phyloP scores from a whole-genome alignment of 2,113 vertebrate genomes.

The Saguinus midas region DNA sequence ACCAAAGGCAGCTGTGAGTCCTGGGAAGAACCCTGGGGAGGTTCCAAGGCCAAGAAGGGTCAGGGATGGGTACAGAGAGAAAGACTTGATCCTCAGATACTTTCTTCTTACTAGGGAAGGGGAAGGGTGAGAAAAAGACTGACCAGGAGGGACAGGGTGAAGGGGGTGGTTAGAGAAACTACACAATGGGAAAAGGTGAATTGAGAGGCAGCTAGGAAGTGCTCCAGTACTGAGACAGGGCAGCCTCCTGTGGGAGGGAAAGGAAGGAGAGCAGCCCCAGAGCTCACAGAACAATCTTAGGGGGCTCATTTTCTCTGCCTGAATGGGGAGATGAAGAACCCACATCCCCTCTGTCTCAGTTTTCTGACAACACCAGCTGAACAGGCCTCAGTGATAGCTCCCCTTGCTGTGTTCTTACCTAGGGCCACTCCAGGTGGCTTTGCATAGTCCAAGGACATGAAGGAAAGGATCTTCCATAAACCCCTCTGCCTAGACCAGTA shows the following conservation, averaged over 20 bases:
- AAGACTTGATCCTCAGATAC: not conserved
- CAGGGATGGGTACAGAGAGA: not conserved
- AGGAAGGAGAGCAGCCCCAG: not conserved
- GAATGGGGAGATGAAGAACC: accelerated
- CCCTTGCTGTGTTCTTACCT: not conserved
- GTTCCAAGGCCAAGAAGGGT: not conserved
- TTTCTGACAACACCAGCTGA: not conserved
- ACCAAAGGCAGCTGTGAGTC: constrained; percentile 96
- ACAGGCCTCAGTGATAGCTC: not conserved
- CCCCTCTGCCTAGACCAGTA: not conserved
- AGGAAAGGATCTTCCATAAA: not conserved
- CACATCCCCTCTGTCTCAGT: not conserved
- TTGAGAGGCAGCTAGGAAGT: not conserved
- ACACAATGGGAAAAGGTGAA: not conserved
- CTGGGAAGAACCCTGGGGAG: not conserved
- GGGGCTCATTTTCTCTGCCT: not conserved
- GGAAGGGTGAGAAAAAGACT: not conserved
- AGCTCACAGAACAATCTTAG: not conserved
- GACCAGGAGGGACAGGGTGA: not conserved
- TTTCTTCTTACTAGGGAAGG: not conserved
- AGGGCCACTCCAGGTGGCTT: not conserved
- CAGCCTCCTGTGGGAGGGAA: not conserved
- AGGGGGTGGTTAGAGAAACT: not conserved
- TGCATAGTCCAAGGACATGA: not conserved
- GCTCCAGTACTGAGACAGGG: not conserved